Evolutionary conservation across 1,140 invertebrate species (phyloP).

Genomic region (Gonioctena quinquepunctata): DNA sequence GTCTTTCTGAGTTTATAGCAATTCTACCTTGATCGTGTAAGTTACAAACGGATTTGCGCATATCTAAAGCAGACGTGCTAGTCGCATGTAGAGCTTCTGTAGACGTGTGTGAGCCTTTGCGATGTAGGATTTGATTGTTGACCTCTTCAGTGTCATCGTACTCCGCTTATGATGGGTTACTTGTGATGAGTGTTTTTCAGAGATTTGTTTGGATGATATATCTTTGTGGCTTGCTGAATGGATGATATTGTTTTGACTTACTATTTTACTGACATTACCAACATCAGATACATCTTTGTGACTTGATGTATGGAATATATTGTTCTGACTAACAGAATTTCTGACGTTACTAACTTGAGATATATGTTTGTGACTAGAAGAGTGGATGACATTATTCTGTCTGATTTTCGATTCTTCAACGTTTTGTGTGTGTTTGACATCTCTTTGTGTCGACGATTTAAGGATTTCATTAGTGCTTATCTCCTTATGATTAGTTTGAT

Average conservation of each 20-base stretch:
- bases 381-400: constrained; percentile 33
- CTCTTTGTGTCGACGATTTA: constrained; percentile 36
- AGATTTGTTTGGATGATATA: constrained; percentile 7
- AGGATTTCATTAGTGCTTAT: constrained; percentile 29
- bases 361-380: constrained; percentile 26
- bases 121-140: constrained; percentile 75
- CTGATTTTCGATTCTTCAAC: too few species aligned
- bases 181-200: constrained; percentile 21
- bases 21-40: constrained; percentile 69
- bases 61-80: constrained; percentile 75
- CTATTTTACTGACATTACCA: background rate
- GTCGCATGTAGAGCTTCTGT: constrained; percentile 57
- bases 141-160: constrained; percentile 72
- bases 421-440: constrained; percentile 3
- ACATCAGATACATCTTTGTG: constrained; percentile 7
- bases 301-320: constrained; percentile 28
- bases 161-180: constrained; percentile 66
- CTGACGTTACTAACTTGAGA: constrained; percentile 5
- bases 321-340: constrained; percentile 14
- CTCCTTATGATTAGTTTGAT: constrained; percentile 15
- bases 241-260: background rate
- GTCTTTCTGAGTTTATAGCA: constrained; percentile 69
- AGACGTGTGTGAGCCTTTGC: constrained; percentile 65
- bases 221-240: constrained; percentile 4
- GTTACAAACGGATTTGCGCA: constrained; percentile 78